phyloP scores from a whole-genome alignment of 2,888 invertebrate species.

The Xylota segnis region DNA sequence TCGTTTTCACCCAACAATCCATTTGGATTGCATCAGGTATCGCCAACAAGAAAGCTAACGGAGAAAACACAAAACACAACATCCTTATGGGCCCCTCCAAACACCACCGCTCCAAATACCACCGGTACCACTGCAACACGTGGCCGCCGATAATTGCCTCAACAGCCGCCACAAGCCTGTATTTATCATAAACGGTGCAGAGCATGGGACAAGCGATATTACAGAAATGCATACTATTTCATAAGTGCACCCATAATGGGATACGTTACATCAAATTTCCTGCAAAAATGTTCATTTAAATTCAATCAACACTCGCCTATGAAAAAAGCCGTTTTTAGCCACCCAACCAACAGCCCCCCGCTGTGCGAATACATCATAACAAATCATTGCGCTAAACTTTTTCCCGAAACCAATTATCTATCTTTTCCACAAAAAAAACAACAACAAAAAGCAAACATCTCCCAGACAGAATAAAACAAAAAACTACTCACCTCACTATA shows the following conservation, averaged over 20 bases:
- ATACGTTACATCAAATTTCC: conserved; percentile 68
- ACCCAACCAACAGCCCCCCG: conserved; percentile 35
- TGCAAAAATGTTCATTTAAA: conserved; percentile 70
- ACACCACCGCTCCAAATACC: conserved; percentile 18
- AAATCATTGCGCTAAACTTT: conserved; percentile 64
- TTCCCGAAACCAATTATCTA: conserved; percentile 72
- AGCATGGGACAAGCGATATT: conserved; percentile 29
- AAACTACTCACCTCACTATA: conserved; percentile 15
- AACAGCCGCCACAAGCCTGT: conserved; percentile 1
- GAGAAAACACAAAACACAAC: conserved; percentile 4
- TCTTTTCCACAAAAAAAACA: conserved; percentile 26
- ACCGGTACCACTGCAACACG: conserved; percentile 27
- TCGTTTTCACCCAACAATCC: neutral
- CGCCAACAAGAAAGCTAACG: conserved; percentile 4
- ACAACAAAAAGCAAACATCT: conserved; percentile 40
- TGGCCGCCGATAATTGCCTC: conserved; percentile 22
- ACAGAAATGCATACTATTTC: conserved; percentile 45
- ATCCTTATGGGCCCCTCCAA: neutral
- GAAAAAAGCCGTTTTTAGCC: conserved; percentile 28
- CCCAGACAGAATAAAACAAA: conserved; percentile 64
- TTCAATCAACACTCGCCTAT: conserved; percentile 69
- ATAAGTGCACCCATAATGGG: conserved; percentile 53
- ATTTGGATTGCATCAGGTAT: neutral
- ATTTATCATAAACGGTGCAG: neutral
- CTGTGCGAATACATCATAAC: conserved; percentile 64